A percentile compares a stretch with the other conserved stretches of the same genome.
Evolutionary conservation across 23 tunicate species (phyloP).

Genomic region (Styela clava): DNA sequence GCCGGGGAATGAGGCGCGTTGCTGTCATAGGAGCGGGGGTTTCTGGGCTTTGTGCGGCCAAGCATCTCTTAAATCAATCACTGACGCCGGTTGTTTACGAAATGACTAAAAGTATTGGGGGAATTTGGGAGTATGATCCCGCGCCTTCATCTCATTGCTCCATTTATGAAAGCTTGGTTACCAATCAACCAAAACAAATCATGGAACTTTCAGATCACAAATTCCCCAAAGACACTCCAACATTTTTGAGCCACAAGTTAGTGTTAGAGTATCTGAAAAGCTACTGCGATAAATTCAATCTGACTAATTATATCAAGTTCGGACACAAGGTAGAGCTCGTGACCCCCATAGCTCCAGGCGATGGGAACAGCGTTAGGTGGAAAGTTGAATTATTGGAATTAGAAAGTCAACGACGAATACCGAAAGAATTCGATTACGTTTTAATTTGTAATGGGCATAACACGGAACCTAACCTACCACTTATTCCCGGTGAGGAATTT

Average conservation of each 20-base stretch:
- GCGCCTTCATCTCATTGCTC: slow-evolving; percentile 47
- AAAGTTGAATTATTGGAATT: slow-evolving; percentile 31
- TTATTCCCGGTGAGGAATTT: slow-evolving; percentile 36
- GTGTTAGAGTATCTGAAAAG: slow-evolving; percentile 47
- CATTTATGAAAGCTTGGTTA: slow-evolving; percentile 53
- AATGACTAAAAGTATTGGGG: slow-evolving; percentile 56
- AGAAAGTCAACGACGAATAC: neutral
- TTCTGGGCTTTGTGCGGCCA: slow-evolving; percentile 66
- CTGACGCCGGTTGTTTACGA: slow-evolving; percentile 60
- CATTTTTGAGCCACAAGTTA: slow-evolving; percentile 51
- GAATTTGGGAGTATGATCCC: slow-evolving; percentile 71
- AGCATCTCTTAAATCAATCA: slow-evolving; percentile 25
- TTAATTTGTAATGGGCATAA: slow-evolving; percentile 88
- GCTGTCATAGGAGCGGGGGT: slow-evolving; percentile 91
- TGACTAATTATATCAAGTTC: slow-evolving; percentile 45
- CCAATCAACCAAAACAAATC: slow-evolving; percentile 68
- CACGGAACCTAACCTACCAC: slow-evolving; percentile 48
- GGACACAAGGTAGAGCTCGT: neutral
- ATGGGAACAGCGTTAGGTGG: slow-evolving; percentile 10
- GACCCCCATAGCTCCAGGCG: neutral
- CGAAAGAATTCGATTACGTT: slow-evolving; percentile 56
- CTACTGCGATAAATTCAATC: slow-evolving; percentile 32
- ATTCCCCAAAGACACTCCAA: slow-evolving; percentile 36
- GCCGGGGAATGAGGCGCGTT: slow-evolving; percentile 9
- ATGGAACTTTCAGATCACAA: slow-evolving; percentile 85